Percentiles rank a stretch among this genome's conserved stretches.
These are phyloP conservation scores for Tadarida brasiliensis DNA, from an alignment of 2,797 vertebrate species.

Conservation along the genomic window DNA sequence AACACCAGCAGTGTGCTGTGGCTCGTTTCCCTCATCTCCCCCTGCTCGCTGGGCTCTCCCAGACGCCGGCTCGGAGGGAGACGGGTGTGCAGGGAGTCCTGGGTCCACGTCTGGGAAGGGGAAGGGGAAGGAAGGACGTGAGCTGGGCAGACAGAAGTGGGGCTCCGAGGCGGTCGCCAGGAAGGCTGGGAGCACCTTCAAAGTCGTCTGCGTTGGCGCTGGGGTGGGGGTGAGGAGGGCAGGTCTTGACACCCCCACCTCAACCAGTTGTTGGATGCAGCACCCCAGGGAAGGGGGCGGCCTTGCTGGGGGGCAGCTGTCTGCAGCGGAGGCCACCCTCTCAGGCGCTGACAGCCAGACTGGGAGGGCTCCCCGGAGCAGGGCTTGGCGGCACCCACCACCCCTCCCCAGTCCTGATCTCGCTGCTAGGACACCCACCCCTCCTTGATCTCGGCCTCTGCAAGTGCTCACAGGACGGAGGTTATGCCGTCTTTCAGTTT, in stretches of 20 bases:
- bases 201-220: neutral
- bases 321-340: neutral
- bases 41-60: neutral
- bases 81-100: neutral
- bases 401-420: neutral
- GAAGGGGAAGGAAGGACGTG: neutral
- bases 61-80: neutral
- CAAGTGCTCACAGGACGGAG: neutral
- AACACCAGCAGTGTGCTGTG: neutral
- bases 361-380: neutral
- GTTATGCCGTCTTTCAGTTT: neutral
- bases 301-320: neutral
- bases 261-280: neutral
- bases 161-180: neutral
- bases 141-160: neutral
- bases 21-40: neutral
- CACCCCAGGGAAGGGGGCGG: neutral
- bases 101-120: neutral
- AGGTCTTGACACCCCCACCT: neutral
- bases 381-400: too few relatives aligned
- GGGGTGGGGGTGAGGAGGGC: fast-evolving
- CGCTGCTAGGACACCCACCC: constrained; percentile 21
- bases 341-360: neutral
- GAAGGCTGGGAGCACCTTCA: neutral
- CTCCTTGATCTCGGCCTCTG: neutral